Base-by-base conservation (phyloP, 2,888 invertebrate species). In the Chymomyza fuscimana region DNA sequence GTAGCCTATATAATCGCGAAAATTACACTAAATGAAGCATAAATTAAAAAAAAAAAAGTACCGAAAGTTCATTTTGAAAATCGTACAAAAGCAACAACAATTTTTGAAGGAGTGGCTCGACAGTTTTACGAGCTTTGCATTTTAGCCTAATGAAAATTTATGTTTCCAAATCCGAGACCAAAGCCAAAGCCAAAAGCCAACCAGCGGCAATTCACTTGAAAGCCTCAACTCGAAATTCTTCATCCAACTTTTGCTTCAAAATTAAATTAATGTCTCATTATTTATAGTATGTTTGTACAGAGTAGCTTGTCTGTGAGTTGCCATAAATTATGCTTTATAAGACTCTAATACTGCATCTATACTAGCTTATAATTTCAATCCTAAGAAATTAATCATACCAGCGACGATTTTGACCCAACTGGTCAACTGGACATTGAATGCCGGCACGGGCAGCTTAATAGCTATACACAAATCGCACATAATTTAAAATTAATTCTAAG, bases 91-190 rank as follows among this genome's bases (percentile, higher is more conserved):
- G 12, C 40, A 46, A 46, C 40, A 64, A 16, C n/a, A 51, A 54
- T 25, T 12, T 5, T 22, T 51, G 22, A 16, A 58, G 59, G 15
- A 58, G 19, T 15, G 10, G 12, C 40, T 65, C n/a, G 65, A 40
- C 15, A 36, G 25, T 66, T 67, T 76, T 77, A 74, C 70, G 77
- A 62, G 15, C 63, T 67, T 67, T 58, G 36, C 67, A 77, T 76
- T 86, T 78, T 54, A 62, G 69, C 65, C 72, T 81, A 85, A 86
- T 86, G 86, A 82, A 86, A 86, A 86, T 86, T 85, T 86, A 86
- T 86, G 85, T 80, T 12, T 78, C 67, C 61, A 61, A 67, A 65
- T 62, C 60, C 32, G 9, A 7, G 32, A 32, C 32, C 32, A 32
- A 32, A 7, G 32, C 32, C 63, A 67, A 68, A 77, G 69, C 40